These are phyloP conservation scores for Masticophis lateralis DNA, from an alignment of 2,797 vertebrate genomes.

Conservation along the genomic window DNA sequence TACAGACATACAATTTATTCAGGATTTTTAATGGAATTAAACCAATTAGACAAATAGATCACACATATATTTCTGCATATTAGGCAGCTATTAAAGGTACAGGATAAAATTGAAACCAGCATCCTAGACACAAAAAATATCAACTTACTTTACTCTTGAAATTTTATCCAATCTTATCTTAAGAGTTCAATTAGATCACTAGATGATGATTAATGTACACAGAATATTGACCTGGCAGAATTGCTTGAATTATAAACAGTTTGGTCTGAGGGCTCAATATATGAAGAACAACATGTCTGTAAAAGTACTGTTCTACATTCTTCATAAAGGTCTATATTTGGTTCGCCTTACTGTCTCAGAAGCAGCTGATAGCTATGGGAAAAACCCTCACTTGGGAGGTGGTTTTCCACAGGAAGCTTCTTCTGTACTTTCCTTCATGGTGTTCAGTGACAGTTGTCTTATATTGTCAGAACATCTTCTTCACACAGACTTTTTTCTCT, in stretches of 20 bases:
- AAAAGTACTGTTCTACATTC: neutral
- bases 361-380: neutral
- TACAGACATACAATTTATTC: neutral
- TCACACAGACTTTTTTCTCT: neutral
- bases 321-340: neutral
- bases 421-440: neutral
- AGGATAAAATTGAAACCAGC: neutral
- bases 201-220: neutral
- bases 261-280: neutral
- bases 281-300: neutral
- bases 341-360: neutral
- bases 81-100: neutral
- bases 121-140: neutral
- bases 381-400: neutral
- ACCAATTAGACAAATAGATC: neutral
- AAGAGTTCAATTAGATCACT: neutral
- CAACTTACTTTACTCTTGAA: neutral
- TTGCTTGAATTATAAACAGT: neutral
- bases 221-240: neutral
- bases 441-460: neutral
- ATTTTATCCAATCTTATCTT: neutral
- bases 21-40: neutral
- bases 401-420: neutral
- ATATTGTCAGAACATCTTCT: neutral
- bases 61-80: neutral